phyloP scores from a whole-genome alignment of 2,797 vertebrate genomes.

The Acomys russatus region DNA sequence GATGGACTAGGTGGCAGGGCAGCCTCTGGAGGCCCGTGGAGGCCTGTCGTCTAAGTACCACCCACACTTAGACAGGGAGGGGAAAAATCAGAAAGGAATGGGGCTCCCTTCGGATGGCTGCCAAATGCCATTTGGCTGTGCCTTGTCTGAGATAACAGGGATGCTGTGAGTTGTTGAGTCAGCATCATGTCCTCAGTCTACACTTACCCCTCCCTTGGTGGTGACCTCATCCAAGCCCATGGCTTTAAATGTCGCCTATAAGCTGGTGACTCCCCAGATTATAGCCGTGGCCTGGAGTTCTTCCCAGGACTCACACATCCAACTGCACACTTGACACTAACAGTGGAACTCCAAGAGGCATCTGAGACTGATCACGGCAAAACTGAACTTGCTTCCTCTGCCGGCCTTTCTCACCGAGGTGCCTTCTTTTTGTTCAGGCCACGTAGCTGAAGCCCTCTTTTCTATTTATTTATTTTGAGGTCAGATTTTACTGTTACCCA shows the following conservation, averaged over 20 bases:
- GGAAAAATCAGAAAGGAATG: slow-evolving; percentile 39
- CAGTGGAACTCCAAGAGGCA: slow-evolving; percentile 32
- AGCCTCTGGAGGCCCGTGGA: background rate
- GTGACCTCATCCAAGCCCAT: slow-evolving; percentile 71
- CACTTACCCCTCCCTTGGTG: background rate
- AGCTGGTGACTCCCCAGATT: slow-evolving; percentile 72
- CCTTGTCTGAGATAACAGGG: background rate
- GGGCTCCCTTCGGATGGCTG: background rate
- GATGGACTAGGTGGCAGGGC: background rate
- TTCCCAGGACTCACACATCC: slow-evolving; percentile 65
- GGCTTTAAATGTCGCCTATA: slow-evolving; percentile 67
- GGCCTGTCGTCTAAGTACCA: background rate
- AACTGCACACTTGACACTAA: slow-evolving; percentile 45
- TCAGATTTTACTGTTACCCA: background rate
- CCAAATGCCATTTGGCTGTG: background rate
- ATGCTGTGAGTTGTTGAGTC: slow-evolving; percentile 48
- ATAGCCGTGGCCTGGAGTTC: slow-evolving; percentile 67
- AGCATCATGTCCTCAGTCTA: slow-evolving; percentile 33
- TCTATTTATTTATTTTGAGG: background rate
- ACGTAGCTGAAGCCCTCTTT: background rate
- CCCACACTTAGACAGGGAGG: slow-evolving; percentile 34
- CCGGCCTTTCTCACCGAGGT: background rate
- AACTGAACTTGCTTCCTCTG: slow-evolving; percentile 31
- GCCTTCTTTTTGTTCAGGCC: slow-evolving; percentile 21
- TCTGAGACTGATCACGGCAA: background rate